phyloP scores from a whole-genome alignment of 1,140 invertebrate species.

The Papilio polyxenes region DNA sequence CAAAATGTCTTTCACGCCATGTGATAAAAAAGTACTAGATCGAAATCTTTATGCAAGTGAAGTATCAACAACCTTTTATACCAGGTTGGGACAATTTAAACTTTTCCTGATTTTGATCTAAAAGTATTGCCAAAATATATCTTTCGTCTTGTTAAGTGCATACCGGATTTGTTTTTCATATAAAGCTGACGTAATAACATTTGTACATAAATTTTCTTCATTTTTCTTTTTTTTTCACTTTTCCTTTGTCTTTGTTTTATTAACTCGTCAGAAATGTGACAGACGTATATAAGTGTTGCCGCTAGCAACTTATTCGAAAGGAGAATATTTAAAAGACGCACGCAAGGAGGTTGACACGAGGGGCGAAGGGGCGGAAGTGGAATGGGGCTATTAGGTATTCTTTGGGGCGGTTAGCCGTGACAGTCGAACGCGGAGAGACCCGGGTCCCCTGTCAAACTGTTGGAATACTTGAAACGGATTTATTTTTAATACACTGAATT shows the following conservation, averaged over 20 bases:
- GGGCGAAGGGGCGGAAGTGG: not conserved
- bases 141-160: not conserved
- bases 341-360: slow-evolving; percentile 26
- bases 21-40: no score
- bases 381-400: slow-evolving; percentile 36
- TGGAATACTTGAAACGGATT: slow-evolving; percentile 26
- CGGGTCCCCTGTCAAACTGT: slow-evolving; percentile 34
- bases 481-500: slow-evolving; percentile 21
- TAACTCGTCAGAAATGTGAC: slow-evolving; percentile 32
- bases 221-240: not conserved
- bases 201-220: not conserved
- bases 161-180: not conserved
- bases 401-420: slow-evolving; percentile 26
- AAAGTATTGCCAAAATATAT: not conserved
- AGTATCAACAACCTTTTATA: no score
- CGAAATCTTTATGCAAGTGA: no score
- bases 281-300: slow-evolving; percentile 34
- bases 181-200: not conserved
- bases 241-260: slow-evolving; percentile 32
- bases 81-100: no score
- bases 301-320: slow-evolving; percentile 32
- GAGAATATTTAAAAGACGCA: slow-evolving; percentile 37
- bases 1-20: no score
- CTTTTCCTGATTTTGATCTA: not conserved
- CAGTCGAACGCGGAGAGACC: slow-evolving; percentile 30